Percentiles rank a stretch among this genome's conserved stretches.
Evolutionary conservation across 2,797 vertebrate genomes (phyloP).

Genomic region (Eospalax fontanierii): DNA sequence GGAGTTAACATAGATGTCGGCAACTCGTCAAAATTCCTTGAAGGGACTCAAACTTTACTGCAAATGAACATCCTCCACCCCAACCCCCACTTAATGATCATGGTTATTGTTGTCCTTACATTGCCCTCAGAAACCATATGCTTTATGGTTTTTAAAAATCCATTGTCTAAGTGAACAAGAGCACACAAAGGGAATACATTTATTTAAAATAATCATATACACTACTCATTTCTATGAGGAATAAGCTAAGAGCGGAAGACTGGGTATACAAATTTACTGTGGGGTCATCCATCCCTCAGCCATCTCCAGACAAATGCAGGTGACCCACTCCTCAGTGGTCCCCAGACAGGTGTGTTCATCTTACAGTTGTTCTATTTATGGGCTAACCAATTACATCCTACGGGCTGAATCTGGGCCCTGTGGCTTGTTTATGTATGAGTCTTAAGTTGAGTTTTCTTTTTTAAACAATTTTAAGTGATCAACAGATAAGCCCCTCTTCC

Average conservation of each 20-base stretch:
- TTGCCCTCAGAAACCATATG: neutral
- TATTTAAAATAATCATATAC: neutral
- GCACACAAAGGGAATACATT: neutral
- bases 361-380: neutral
- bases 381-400: neutral
- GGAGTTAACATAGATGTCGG: neutral
- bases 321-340: too few species aligned
- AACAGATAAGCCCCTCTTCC: neutral
- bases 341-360: too few species aligned
- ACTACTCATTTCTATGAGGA: neutral
- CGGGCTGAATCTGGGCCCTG: neutral
- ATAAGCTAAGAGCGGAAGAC: neutral
- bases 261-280: neutral
- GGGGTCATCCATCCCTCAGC: too few species aligned
- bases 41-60: slow-evolving; percentile 1
- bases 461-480: neutral
- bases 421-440: neutral
- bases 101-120: neutral
- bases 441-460: neutral
- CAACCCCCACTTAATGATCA: neutral
- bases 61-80: neutral
- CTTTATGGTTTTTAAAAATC: neutral
- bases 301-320: neutral
- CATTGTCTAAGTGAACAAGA: neutral
- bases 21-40: slow-evolving; percentile 17